Conservation (phyloP, 2,797 vertebrate genomes). For the Oreochromis grahami region DNA sequence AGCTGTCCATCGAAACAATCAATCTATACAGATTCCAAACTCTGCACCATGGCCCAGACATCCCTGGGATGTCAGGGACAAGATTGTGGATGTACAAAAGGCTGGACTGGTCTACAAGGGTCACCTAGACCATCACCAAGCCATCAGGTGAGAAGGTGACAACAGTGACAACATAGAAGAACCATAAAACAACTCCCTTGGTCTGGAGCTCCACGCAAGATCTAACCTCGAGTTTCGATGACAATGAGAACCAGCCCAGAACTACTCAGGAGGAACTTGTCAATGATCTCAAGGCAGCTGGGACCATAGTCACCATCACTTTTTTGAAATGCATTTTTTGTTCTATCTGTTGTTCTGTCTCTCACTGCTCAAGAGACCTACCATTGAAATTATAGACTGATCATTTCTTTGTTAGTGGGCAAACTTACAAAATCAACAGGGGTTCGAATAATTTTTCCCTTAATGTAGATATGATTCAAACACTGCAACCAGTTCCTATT, state of each 20-base stretch:
- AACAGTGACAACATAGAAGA: not conserved
- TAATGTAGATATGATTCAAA: not conserved
- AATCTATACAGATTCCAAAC: not conserved
- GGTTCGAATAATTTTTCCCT: not conserved
- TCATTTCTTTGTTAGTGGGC: not conserved
- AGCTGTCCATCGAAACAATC: not conserved
- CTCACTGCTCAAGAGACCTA: not conserved
- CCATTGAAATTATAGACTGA: not conserved
- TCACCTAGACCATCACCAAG: not conserved
- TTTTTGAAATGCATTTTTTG: not conserved
- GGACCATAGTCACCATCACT: not conserved
- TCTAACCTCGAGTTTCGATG: not conserved
- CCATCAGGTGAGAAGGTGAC: not conserved
- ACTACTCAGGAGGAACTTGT: not conserved
- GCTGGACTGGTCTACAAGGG: not conserved
- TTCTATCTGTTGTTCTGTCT: not conserved
- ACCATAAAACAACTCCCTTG: not conserved
- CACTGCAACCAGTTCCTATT: not conserved
- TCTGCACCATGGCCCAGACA: not conserved
- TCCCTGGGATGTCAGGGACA: not conserved
- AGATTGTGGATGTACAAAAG: rapidly evolving
- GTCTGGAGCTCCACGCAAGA: not conserved
- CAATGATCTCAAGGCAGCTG: not conserved
- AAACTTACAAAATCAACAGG: not conserved
- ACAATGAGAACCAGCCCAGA: not conserved